Base-by-base conservation (phyloP, 1,140 invertebrate species). In the Cydia splendana region DNA sequence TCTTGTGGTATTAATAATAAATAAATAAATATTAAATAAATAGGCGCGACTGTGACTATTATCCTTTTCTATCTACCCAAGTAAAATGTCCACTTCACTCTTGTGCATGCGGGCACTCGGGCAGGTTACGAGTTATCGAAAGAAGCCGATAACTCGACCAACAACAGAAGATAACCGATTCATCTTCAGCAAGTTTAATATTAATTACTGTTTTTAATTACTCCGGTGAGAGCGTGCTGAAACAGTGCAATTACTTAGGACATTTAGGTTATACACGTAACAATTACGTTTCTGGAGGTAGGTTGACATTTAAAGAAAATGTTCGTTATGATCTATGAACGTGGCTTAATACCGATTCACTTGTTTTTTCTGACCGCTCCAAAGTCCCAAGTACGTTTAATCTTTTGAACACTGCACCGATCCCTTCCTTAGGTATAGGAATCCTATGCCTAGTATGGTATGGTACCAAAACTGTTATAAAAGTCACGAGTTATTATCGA, bases 61-160 rank as follows among this genome's bases (percentile, higher is more conserved):
- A 34, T 34, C 34, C 34, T 6, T 6, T 34, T 34, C 34, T 34
- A 34, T 34, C 34, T 34, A 6, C 34, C 34, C 34, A 34, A 34
- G 34, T 57, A 18, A 18, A 34, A 57, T 57, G 53, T 57, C 53
- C 53, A n/a, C n/a, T 7, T 18, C 53, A n/a, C 53, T 57, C 53
- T 10, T 57, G 53, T 57, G 53, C 7, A 7, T 20, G 53, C 53
- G 53, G 15, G 53, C 7, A 7, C 18, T n/a, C 53, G 53, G 15
- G 53, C 53, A 57, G 53, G 53, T 57, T 57, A 57, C 53, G 53
- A 57, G 53, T 18, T 57, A 57, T 57, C 53, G 53, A 57, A 57
- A 57, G 1, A 57, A 5, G 53, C 5, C n/a, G 53, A 57, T 57
- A 57, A 57, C 53, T 7, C n/a, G 53, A 18, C 53, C 15, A 57